Evolutionary conservation across 92 coral and sea anemone species (phyloP).

Genomic region (Nematostella vectensis): DNA sequence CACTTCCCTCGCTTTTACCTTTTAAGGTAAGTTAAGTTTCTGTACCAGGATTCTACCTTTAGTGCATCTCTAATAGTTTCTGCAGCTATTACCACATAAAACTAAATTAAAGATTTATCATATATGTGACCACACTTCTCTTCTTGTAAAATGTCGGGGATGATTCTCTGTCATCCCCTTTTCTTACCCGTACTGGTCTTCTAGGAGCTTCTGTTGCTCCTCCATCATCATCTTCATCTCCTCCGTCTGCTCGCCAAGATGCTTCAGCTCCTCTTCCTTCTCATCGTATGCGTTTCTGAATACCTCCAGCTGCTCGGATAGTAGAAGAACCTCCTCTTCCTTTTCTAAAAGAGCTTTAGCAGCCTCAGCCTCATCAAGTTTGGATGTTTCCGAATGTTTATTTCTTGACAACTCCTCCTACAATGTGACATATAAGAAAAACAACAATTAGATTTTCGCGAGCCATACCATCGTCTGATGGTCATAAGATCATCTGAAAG

Average conservation of each 20-base stretch:
- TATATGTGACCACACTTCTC: too few relatives aligned
- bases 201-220: conserved; percentile 75
- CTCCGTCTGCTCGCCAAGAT: conserved; percentile 72
- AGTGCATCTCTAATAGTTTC: too few relatives aligned
- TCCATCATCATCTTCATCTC: conserved; percentile 87
- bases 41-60: too few relatives aligned
- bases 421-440: neutral
- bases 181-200: conserved; percentile 56
- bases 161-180: neutral
- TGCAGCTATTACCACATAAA: too few relatives aligned
- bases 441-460: too few relatives aligned
- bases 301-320: conserved; percentile 53
- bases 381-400: conserved; percentile 56
- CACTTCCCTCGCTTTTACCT: too few relatives aligned
- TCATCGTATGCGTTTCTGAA: conserved; percentile 62
- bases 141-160: too few relatives aligned
- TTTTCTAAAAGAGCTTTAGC: conserved; percentile 57
- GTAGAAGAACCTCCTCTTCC: conserved; percentile 48
- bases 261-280: conserved; percentile 65
- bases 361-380: conserved; percentile 20
- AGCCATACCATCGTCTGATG: too few relatives aligned
- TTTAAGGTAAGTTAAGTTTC: too few relatives aligned
- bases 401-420: conserved; percentile 70
- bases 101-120: too few relatives aligned
- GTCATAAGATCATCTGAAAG: too few relatives aligned